Base-by-base conservation (phyloP, 2,888 invertebrate species). In the Xestia sexstrigata region DNA sequence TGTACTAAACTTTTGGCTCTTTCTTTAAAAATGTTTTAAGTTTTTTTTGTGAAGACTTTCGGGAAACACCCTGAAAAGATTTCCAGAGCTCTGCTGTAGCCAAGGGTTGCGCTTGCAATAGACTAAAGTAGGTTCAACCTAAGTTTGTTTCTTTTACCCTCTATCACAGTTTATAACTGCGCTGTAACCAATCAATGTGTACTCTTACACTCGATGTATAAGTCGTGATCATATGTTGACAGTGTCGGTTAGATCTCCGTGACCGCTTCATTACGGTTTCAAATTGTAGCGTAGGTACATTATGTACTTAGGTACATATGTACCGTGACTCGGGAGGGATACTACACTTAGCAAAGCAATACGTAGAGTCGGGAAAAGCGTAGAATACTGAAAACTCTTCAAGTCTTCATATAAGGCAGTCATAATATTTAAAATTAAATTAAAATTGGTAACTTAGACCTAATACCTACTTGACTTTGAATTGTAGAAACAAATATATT, bases 171-270 rank as follows among this genome's bases (percentile, higher is more conserved):
- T 7, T 30, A 35, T 35, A 49, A 58, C 62, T 62, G 65, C 47
- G 66, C 58, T 68, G 52, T 69, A 39, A 63, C n/a, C 52, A 3
- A 49, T n/a, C 17, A 17, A 23, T 69, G 60, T 66, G 30, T 66
- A 58, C 39, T 35, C 35, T 8, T 15, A 62, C 47, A 58, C 3
- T 17, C 13, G 42, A 42, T 42, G 13, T 8, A 2, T 9, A 47
- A 60, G 52, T 83, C 80, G 84, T 85, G 83, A 66, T 26, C 5
- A 15, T 9, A 13, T 76, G 63, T 88, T 79, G 82, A 79, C 85
- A 71, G 15, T 55, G n/a, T 7, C 66, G 74, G 13, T 87, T 88
- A 87, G 84, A 71, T 39, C 45, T 49, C 39, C 87, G 87, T 87
- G 88, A 88, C 49, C 26, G 8, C 15, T 71, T 70, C 70, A 76